Evolutionary conservation across 2,888 invertebrate species (phyloP).

Genomic region (Callimorpha dominula): DNA sequence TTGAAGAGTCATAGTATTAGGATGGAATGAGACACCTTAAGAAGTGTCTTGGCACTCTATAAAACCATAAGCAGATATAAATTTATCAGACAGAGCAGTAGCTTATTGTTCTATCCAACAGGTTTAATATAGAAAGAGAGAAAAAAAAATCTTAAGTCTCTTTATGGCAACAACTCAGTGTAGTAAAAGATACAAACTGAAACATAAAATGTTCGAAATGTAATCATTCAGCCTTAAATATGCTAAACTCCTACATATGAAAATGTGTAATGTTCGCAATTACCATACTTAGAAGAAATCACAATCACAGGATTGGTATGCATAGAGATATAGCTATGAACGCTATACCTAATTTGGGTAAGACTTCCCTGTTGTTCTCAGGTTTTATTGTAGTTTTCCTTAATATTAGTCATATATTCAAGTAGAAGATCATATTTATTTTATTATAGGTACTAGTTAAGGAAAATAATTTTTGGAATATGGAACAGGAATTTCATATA

Average conservation of each 20-base stretch:
- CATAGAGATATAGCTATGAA: neutral
- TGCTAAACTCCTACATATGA: too few relatives aligned
- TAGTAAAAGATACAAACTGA: neutral
- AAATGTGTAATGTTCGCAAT: too few relatives aligned
- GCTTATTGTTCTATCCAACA: too few relatives aligned
- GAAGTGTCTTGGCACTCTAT: too few relatives aligned
- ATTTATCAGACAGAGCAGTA: too few relatives aligned
- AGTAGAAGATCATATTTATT: neutral
- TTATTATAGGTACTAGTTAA: neutral
- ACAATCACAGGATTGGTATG: neutral
- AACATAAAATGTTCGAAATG: neutral
- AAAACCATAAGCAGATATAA: too few relatives aligned
- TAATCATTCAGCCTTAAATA: neutral
- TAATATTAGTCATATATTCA: neutral
- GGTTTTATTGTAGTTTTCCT: conserved; percentile 3
- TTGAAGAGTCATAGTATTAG: too few relatives aligned
- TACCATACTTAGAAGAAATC: too few relatives aligned
- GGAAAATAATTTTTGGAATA: neutral
- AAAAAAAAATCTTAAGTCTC: too few relatives aligned
- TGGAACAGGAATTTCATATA: neutral
- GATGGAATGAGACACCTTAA: too few relatives aligned
- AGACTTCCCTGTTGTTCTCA: neutral
- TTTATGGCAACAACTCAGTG: neutral
- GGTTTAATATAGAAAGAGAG: too few relatives aligned
- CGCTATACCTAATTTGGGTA: neutral